Evolutionary conservation across 1,140 invertebrate genomes (phyloP).

Genomic region (Tachypleus tridentatus): DNA sequence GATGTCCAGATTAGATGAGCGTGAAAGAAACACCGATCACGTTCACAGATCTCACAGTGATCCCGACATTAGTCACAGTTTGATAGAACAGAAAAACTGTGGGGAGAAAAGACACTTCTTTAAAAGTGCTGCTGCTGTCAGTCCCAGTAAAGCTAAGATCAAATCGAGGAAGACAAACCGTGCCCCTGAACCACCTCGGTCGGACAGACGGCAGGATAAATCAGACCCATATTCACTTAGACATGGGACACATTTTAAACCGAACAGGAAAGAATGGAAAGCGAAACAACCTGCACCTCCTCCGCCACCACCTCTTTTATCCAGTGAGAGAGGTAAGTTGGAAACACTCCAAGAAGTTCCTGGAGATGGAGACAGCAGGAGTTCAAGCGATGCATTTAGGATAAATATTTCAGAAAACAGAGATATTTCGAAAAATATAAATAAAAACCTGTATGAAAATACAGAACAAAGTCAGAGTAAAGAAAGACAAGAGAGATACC

Average conservation of each 20-base stretch:
- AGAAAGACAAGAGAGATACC: no score
- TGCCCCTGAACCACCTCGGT: slow-evolving; percentile 13
- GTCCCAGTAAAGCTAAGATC: slow-evolving; percentile 10
- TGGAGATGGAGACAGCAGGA: neutral
- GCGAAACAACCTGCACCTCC: slow-evolving; percentile 2
- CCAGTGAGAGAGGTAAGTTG: neutral
- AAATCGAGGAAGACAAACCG: slow-evolving; percentile 15
- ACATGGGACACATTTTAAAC: slow-evolving; percentile 1
- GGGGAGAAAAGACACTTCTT: slow-evolving; percentile 1
- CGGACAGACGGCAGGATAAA: neutral
- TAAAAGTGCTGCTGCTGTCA: slow-evolving; percentile 6
- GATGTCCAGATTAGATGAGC: neutral
- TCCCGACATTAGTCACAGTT: slow-evolving; percentile 11
- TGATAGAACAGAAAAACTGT: neutral
- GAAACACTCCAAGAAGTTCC: no score
- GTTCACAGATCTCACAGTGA: slow-evolving; percentile 13
- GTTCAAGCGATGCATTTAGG: neutral
- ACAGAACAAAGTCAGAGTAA: no score
- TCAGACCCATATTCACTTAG: no score
- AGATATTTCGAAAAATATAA: no score
- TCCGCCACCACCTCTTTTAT: neutral
- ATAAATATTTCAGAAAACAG: no score
- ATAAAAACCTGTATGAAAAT: no score
- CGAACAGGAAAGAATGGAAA: neutral
- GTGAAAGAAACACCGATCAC: neutral